These are phyloP conservation scores for Agapornis canus DNA, from an alignment of 2,797 vertebrate species.

Conservation along the genomic window DNA sequence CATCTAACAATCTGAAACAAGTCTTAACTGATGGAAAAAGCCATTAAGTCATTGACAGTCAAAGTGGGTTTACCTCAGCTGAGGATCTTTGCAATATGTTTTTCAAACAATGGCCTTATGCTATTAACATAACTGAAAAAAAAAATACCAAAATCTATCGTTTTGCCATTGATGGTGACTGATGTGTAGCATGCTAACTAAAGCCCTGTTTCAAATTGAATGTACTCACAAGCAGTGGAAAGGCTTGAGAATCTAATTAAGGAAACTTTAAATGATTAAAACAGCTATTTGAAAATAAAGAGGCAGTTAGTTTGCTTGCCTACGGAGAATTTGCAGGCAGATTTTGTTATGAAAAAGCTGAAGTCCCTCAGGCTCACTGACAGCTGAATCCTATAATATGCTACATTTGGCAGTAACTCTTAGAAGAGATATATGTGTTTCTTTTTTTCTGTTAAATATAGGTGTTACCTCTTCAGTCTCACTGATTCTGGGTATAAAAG, in stretches of 20 bases:
- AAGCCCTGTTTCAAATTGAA: neutral
- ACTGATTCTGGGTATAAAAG: neutral
- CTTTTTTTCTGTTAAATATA: neutral
- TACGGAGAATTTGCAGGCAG: neutral
- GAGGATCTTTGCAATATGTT: neutral
- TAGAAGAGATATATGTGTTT: neutral
- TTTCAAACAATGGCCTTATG: neutral
- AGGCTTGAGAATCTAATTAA: neutral
- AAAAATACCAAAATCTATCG: neutral
- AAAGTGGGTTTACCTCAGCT: neutral
- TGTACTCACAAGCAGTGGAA: neutral
- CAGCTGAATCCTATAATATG: slow-evolving; percentile 4
- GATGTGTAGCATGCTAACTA: neutral
- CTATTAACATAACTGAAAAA: neutral
- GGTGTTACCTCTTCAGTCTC: neutral
- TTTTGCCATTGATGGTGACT: neutral
- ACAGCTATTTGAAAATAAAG: neutral
- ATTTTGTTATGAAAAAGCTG: slow-evolving; percentile 5
- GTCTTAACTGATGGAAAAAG: neutral
- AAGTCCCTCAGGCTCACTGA: neutral
- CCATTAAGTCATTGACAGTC: neutral
- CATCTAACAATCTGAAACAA: neutral
- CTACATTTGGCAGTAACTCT: neutral
- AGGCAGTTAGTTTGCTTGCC: neutral
- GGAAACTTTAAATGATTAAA: slow-evolving; percentile 9